These are phyloP conservation scores for Dinomys branickii DNA, from an alignment of 2,113 vertebrate species.

Conservation along the genomic window DNA sequence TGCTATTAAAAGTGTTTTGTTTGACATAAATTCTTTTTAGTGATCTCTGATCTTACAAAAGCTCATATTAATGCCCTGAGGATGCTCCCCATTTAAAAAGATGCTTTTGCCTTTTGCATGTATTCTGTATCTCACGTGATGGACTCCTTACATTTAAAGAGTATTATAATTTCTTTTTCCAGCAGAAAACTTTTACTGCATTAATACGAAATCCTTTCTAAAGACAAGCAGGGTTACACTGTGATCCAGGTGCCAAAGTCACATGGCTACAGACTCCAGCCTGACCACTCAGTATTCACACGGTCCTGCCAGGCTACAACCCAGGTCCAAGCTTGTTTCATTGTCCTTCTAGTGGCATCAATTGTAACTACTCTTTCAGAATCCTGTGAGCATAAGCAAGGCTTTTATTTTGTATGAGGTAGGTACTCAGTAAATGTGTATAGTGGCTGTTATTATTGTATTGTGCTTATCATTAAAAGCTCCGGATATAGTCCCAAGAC, in stretches of 20 bases:
- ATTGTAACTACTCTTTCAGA: not conserved
- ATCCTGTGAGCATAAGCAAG: not conserved
- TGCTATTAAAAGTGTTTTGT: constrained; percentile 18
- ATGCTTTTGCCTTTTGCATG: not conserved
- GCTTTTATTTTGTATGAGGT: not conserved
- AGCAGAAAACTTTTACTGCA: not conserved
- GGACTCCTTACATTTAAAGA: not conserved
- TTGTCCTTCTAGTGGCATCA: not conserved
- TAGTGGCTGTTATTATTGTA: not conserved
- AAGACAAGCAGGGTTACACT: not conserved
- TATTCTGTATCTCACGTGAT: not conserved
- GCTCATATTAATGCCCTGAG: not conserved
- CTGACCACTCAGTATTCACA: not conserved
- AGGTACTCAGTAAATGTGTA: not conserved
- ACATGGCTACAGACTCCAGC: not conserved
- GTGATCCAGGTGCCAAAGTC: not conserved
- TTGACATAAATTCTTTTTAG: constrained; percentile 42
- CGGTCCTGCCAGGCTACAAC: not conserved
- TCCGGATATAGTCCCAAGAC: not conserved
- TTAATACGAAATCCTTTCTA: not conserved
- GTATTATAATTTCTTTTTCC: constrained; percentile 8
- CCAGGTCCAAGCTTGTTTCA: not conserved
- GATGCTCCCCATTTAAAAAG: constrained; percentile 3
- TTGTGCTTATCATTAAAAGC: not conserved
- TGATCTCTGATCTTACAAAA: constrained; percentile 23